Base-by-base conservation (phyloP, 2,888 invertebrate species). In the Tinea pellionella region DNA sequence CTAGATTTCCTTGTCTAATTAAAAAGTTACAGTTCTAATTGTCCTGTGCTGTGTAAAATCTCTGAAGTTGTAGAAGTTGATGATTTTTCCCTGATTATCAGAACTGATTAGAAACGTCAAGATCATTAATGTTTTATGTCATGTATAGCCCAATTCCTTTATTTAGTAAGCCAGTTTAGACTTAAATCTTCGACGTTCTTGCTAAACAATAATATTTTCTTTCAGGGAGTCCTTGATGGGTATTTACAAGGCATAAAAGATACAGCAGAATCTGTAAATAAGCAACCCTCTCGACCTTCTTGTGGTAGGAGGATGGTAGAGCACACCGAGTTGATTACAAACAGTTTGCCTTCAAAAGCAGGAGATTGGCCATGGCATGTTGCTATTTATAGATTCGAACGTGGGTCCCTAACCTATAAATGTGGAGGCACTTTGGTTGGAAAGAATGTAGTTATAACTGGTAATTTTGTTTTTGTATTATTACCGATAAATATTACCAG, bases 321-420 rank as follows among this genome's bases (percentile, higher is more conserved):
- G 0, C 72, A 77, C 37, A 75, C 74, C 0, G 75, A 70, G 47
- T 63, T 81, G 11, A 78, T 84, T 29, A 75, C 77, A 0, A 71
- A 72, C 37, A 82, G 80, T 0, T 62, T 64, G 7, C 64, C 69
- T 0, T 74, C 78, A 0, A 74, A 76, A 47, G 71, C 77, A 4
- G 82, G 82, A 0, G 80, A 82, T 62, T 84, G 80, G 80, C 82
- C 83, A 0, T 84, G 83, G 82, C 84, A 83, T 64, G 72, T 66
- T 0, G 83, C 81, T 0, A 61, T 84, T 18, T 77, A 75, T 41
- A 70, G 68, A 53, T 57, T 72, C 0, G 65, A 70, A 1, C 65
- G 67, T 8, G 55, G 63, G 0, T 61, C 61, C 0, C 65, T 74
- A 3, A 70, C 66, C 18, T 81, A 79, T 47, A 76, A 73, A 6